These are phyloP conservation scores for Pteria penguin DNA, from an alignment of 2,888 invertebrate species.

Conservation along the genomic window DNA sequence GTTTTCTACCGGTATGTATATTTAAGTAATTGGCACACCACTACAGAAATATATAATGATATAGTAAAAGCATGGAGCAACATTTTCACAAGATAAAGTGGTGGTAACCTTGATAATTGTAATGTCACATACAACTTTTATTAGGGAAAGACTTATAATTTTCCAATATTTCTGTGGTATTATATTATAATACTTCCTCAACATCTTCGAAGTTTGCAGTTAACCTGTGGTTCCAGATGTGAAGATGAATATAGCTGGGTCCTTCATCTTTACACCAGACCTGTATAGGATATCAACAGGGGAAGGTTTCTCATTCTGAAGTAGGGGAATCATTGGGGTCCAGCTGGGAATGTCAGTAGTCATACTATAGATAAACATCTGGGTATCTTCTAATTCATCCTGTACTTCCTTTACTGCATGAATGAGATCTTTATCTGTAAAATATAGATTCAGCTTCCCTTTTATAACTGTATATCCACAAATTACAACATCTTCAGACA, in stretches of 20 bases:
- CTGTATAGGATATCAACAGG: slow-evolving; percentile 42
- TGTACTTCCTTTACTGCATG: slow-evolving; percentile 62
- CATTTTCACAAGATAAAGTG: no score
- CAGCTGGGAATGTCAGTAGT: slow-evolving; percentile 30
- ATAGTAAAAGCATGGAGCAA: no score
- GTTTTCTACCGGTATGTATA: no score
- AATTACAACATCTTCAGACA: no score
- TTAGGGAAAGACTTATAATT: no score
- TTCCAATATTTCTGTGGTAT: no score
- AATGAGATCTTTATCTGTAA: slow-evolving; percentile 61
- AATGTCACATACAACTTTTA: no score
- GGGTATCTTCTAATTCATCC: slow-evolving; percentile 51
- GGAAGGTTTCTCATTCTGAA: slow-evolving; percentile 49
- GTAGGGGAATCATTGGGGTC: neutral
- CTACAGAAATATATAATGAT: no score
- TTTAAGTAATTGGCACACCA: no score
- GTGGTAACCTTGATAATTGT: no score
- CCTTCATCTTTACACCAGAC: slow-evolving; percentile 51
- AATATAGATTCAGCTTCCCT: neutral
- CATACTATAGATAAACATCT: slow-evolving; percentile 58
- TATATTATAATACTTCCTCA: no score
- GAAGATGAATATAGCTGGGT: slow-evolving; percentile 91
- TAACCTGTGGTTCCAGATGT: slow-evolving; percentile 85
- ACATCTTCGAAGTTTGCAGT: no score
- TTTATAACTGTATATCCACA: neutral